Conservation (phyloP, 2,797 vertebrate genomes). For the Microctenopoma stevenorrisi region DNA sequence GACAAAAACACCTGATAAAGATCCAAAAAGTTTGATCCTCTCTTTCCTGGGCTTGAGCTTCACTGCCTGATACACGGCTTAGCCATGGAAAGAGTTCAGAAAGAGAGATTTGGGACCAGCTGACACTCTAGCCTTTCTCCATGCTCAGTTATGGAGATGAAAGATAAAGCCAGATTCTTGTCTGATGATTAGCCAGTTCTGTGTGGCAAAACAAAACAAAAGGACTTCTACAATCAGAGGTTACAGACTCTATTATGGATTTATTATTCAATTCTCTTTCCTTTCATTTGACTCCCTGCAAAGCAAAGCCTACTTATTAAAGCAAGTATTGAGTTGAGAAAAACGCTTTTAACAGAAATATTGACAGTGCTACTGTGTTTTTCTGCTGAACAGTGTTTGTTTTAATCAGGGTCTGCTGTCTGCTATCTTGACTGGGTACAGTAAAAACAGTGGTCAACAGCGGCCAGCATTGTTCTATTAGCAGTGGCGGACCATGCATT, state of each 20-base stretch:
- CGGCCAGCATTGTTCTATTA: too few species aligned
- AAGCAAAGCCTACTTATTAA: constrained; percentile 81
- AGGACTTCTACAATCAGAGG: constrained; percentile 71
- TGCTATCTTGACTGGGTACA: too few species aligned
- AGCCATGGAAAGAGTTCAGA: constrained; percentile 48
- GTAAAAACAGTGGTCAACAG: too few species aligned
- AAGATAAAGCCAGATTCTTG: constrained; percentile 61
- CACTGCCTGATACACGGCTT: constrained; percentile 54
- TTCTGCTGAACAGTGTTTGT: constrained; percentile 55
- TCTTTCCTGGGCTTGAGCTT: constrained; percentile 47
- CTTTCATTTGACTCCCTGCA: constrained; percentile 69
- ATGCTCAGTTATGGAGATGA: constrained; percentile 44
- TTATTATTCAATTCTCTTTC: constrained; percentile 75
- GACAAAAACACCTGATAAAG: constrained; percentile 36
- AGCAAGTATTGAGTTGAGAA: constrained; percentile 78
- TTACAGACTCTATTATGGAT: constrained; percentile 78
- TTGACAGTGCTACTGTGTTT: constrained; percentile 62
- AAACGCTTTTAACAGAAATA: constrained; percentile 81
- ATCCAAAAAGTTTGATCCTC: constrained; percentile 40
- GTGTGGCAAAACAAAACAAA: constrained; percentile 75
- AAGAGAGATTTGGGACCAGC: constrained; percentile 61
- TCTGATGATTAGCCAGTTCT: constrained; percentile 72
- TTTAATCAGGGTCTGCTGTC: constrained; percentile 50
- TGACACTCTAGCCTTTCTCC: constrained; percentile 59
- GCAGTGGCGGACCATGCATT: too few species aligned